Conservation (phyloP, 2,888 invertebrate species). For the Leistus spinibarbis region DNA sequence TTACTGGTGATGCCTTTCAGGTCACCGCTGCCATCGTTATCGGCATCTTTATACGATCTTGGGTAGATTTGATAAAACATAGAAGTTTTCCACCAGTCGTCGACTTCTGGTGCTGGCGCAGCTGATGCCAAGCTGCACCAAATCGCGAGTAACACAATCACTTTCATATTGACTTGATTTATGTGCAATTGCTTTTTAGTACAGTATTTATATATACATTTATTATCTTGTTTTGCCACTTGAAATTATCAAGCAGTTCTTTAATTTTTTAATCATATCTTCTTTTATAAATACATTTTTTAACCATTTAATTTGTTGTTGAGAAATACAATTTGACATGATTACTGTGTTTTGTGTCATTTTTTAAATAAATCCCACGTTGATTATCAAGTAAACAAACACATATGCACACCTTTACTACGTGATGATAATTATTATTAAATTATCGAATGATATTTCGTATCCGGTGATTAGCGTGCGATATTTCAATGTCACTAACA, state of each 20-base stretch:
- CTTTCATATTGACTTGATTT: background rate
- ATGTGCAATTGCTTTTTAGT: background rate
- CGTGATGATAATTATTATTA: too few species aligned
- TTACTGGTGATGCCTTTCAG: constrained; percentile 57
- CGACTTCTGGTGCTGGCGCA: constrained; percentile 60
- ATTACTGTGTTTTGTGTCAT: too few species aligned
- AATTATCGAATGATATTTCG: too few species aligned
- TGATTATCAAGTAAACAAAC: too few species aligned
- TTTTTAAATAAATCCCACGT: too few species aligned
- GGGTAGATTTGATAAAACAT: constrained; percentile 87
- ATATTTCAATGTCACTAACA: too few species aligned
- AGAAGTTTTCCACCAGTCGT: constrained; percentile 85
- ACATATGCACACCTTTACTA: too few species aligned
- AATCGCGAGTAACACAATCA: background rate
- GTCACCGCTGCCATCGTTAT: constrained; percentile 68
- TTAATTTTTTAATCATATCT: background rate
- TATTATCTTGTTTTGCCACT: background rate
- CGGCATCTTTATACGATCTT: constrained; percentile 81
- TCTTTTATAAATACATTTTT: background rate
- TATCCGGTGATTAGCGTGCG: too few species aligned
- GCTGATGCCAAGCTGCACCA: constrained; percentile 12
- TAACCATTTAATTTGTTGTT: background rate
- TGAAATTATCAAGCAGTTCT: background rate
- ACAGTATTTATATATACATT: background rate
- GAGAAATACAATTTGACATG: too few species aligned